Evolutionary conservation across 1,140 invertebrate genomes (phyloP), one percentile per base, ranked within the genome.

Genomic region (Calephelis virginiensis): DNA sequence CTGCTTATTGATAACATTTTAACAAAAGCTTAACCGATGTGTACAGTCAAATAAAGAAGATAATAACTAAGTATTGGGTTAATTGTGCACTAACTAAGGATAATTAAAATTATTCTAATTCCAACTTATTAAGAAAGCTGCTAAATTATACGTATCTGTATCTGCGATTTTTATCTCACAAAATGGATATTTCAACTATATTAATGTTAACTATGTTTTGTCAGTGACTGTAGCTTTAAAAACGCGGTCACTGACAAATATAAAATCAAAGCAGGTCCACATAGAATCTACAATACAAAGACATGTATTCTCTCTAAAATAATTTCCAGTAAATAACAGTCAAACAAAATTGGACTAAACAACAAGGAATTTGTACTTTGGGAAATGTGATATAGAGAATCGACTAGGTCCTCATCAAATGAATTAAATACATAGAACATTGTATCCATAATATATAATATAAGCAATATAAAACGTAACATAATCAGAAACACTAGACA

Each of bases 281-380:
- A 70, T 68, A 69, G n/a, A 70, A 69, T 62, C 68, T 61, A 70
- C 56, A 68, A 70, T 62, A 73, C 71, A 50, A 49, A 66, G 65
- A 73, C 67, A 71, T 70, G 71, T 70, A 78, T 78, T 75, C 69
- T 82, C 76, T 77, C 79, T 90, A 89, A 89, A 91, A 87, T 86
- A 91, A 91, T 89, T 89, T 89, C 81, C 81, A 89, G 84, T 89
- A 74, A 86, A 85, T 89, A 89, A 91, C 89, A 91, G 82, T 88
- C 78, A 92, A 92, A 92, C 86, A 90, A 92, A 92, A 92, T 92
- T 92, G 90, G 89, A 92, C 91, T 92, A 92, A 92, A 92, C 89
- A 92, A 92, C 91, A 91, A 92, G 90, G 89, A 91, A 92, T 92
- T 92, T 92, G 90, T 92, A 92, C 91, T 92, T 92, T 91, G 90